Base-by-base conservation (phyloP, 2,888 invertebrate species). In the Julus scanicus region DNA sequence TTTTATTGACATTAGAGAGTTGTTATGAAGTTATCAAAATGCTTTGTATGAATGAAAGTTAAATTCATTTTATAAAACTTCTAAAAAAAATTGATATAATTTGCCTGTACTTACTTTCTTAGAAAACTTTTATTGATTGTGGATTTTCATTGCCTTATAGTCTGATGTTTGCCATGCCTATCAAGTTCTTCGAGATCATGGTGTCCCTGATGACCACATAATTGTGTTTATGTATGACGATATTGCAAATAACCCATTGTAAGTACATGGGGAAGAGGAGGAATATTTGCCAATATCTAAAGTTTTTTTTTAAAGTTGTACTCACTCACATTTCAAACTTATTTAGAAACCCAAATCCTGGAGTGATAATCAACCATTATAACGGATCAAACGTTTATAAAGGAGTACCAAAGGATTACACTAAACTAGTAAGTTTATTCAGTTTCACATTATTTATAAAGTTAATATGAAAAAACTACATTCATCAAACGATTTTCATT, bases 181-280 rank as follows among this genome's bases (percentile, higher is more conserved):
- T 90, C 94, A 94, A 90, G 92, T 94, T 48, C 90, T 94, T 63
- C 91, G 91, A 57, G 91, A 91, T 63, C 93, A 94, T 91, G 94
- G 94, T 49, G 92, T 94, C 63, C 93, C 93, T 8, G 93, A 92
- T 89, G 93, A 94, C 89, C 92, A 93, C 85, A 94, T 94, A 88
- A 92, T 94, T 89, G 93, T 93, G 1, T 93, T 94, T 94, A 94
- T 94, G 94, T 93, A 93, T 90, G 94, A 94, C 91, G 94, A 94
- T 90, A 93, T 94, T 88, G 94, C 94, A 1, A 57, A 93, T 89
- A 93, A 92, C 37, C 29, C 29, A 88, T 49, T 84, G 49, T 85
- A 29, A 71, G 29, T 44, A 20, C n/a, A 15, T 11, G n/a, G 17
- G 17, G 20, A 20, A 63, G 8, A 20, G 5, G 4, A 20, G 63